A percentile compares a stretch with the other conserved stretches of the same genome.
phyloP scores from a whole-genome alignment of 2,113 vertebrate genomes.

The Malaclemys terrapin region DNA sequence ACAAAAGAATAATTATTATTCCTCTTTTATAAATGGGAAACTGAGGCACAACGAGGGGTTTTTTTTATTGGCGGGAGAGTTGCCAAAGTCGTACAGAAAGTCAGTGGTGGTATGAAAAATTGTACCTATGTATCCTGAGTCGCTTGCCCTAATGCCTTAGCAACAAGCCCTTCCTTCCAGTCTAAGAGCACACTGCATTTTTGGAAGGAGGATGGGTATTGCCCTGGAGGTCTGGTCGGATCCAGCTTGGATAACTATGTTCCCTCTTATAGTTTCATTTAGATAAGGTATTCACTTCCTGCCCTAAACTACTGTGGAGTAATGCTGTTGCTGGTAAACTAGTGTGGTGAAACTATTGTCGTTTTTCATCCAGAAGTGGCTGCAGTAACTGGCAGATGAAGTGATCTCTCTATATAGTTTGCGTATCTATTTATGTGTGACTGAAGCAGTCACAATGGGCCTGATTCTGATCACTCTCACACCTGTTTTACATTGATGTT shows the following conservation, averaged over 20 bases:
- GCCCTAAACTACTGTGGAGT: not conserved
- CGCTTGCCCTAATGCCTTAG: not conserved
- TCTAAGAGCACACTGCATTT: not conserved
- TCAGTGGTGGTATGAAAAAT: slow-evolving; percentile 40
- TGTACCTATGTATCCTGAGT: slow-evolving; percentile 23
- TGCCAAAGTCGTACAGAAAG: not conserved
- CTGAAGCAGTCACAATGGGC: fast-evolving
- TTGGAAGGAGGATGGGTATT: slow-evolving; percentile 12
- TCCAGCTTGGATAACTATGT: slow-evolving; percentile 17
- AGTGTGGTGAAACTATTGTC: not conserved
- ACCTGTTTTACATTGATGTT: not conserved
- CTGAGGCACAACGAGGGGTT: not conserved
- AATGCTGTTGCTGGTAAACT: not conserved
- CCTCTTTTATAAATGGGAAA: not conserved
- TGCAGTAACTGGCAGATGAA: not conserved
- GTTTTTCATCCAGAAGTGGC: not conserved
- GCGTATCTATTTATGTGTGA: not conserved
- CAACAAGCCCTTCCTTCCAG: slow-evolving; percentile 46
- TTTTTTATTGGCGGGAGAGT: not conserved
- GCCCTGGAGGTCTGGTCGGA: not conserved
- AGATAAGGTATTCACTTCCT: not conserved
- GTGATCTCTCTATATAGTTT: not conserved
- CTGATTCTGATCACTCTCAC: not conserved
- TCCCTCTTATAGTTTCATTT: not conserved
- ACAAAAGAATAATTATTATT: slow-evolving; percentile 66